Evolutionary conservation across 2,888 invertebrate species (phyloP).

Genomic region (Sthenelais limicola): DNA sequence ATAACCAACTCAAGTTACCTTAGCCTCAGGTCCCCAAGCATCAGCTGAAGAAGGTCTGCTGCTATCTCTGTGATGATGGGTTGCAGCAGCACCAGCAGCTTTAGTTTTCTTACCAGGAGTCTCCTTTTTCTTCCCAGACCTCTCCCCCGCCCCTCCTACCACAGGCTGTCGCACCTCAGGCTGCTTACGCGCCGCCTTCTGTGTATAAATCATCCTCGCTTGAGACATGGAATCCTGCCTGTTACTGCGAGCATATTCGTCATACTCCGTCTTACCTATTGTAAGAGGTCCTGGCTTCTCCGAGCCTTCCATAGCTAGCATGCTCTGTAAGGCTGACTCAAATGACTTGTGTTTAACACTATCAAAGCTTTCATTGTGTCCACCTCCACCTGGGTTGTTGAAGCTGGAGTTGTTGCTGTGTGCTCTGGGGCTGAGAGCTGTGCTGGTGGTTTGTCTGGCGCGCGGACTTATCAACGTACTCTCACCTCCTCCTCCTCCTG

Average conservation of each 20-base stretch:
- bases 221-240: background rate
- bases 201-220: background rate
- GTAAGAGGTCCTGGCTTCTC: conserved; percentile 3
- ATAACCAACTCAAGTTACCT: too few relatives aligned
- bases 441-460: background rate
- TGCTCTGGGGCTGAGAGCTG: background rate
- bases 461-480: background rate
- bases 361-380: conserved; percentile 58
- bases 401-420: background rate
- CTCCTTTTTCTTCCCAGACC: conserved; percentile 8
- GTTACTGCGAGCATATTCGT: conserved; percentile 57
- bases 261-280: conserved; percentile 54
- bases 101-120: background rate
- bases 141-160: background rate
- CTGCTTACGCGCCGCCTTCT: background rate
- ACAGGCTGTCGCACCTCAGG: background rate
- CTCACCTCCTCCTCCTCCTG: background rate
- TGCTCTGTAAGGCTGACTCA: conserved; percentile 60
- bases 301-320: conserved; percentile 54
- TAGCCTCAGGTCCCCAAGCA: conserved; percentile 55
- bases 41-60: conserved; percentile 4
- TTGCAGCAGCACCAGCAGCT: background rate
- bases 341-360: conserved; percentile 60
- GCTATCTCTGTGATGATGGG: background rate
- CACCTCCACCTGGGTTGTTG: too few relatives aligned